Conservation (phyloP, 2,888 invertebrate genomes). For the Ennomos erosarius region DNA sequence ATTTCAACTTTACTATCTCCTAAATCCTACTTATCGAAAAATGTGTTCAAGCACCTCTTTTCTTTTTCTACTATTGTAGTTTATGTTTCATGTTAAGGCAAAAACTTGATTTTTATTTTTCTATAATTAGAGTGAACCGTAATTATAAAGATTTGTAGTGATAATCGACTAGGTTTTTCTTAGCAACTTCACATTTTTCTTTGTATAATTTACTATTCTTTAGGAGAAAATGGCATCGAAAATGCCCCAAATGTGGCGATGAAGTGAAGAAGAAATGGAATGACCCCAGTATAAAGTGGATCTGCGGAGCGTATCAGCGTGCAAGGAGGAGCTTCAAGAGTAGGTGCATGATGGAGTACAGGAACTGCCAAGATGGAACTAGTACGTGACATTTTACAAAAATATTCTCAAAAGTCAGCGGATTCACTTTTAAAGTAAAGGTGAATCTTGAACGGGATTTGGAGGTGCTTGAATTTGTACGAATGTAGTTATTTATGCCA, state of each 20-base stretch:
- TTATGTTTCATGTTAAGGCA: too few species aligned
- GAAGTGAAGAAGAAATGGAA: conserved; percentile 68
- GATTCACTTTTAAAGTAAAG: too few species aligned
- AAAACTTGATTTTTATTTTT: too few species aligned
- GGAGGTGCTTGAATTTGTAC: too few species aligned
- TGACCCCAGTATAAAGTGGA: conserved; percentile 66
- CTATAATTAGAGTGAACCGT: too few species aligned
- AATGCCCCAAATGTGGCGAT: conserved; percentile 61
- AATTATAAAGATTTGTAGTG: background rate
- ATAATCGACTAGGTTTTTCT: background rate
- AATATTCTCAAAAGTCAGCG: too few species aligned
- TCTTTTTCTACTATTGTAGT: too few species aligned
- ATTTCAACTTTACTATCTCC: too few species aligned
- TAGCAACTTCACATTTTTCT: background rate
- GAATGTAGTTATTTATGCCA: too few species aligned
- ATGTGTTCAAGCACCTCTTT: too few species aligned
- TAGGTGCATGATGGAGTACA: conserved; percentile 71
- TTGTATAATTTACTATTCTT: conserved; percentile 5
- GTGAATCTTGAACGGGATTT: too few species aligned
- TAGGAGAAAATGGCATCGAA: conserved; percentile 76
- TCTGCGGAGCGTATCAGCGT: conserved; percentile 75
- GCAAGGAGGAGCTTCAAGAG: conserved; percentile 75
- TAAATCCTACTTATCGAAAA: too few species aligned
- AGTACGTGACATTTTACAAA: conserved; percentile 53
- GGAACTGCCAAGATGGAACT: conserved; percentile 80